phyloP scores from a whole-genome alignment of 2,888 invertebrate genomes.

The Synanthedon andrenaeformis region DNA sequence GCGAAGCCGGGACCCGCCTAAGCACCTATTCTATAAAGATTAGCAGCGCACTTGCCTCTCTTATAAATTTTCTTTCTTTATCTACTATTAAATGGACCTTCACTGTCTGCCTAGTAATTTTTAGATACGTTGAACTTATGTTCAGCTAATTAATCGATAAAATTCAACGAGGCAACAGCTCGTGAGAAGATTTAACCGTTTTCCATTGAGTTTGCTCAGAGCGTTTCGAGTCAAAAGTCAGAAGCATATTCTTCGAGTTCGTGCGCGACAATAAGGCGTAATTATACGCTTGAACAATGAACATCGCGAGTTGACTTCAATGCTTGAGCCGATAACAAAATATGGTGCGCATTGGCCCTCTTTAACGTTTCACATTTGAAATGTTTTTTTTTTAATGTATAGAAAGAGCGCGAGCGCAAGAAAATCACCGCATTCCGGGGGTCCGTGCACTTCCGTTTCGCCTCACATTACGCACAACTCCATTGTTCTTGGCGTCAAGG shows the following conservation, averaged over 20 bases:
- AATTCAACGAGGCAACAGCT: conserved; percentile 30
- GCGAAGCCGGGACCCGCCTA: no score
- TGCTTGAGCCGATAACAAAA: conserved; percentile 45
- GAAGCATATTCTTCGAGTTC: conserved; percentile 65
- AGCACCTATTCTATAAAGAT: no score
- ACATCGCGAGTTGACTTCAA: conserved; percentile 56
- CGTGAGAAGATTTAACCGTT: conserved; percentile 70
- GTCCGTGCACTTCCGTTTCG: conserved; percentile 63
- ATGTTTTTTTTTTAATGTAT: conserved; percentile 25
- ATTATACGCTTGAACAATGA: conserved; percentile 64
- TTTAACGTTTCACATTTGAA: conserved; percentile 24
- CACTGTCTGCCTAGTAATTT: background rate
- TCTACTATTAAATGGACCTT: no score
- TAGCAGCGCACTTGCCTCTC: no score
- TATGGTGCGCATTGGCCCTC: conserved; percentile 49
- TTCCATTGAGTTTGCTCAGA: conserved; percentile 49
- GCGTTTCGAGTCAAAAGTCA: conserved; percentile 60
- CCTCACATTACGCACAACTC: conserved; percentile 45
- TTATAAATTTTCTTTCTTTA: no score
- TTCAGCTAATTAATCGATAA: background rate
- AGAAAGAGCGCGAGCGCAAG: conserved; percentile 50
- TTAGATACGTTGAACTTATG: background rate
- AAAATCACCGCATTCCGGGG: conserved; percentile 60
- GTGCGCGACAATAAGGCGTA: conserved; percentile 55
- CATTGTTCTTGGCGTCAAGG: conserved; percentile 51